A percentile compares a stretch with the other conserved stretches of the same genome.
Evolutionary conservation across 1,140 invertebrate species (phyloP).

Genomic region (Diuraphis noxia): DNA sequence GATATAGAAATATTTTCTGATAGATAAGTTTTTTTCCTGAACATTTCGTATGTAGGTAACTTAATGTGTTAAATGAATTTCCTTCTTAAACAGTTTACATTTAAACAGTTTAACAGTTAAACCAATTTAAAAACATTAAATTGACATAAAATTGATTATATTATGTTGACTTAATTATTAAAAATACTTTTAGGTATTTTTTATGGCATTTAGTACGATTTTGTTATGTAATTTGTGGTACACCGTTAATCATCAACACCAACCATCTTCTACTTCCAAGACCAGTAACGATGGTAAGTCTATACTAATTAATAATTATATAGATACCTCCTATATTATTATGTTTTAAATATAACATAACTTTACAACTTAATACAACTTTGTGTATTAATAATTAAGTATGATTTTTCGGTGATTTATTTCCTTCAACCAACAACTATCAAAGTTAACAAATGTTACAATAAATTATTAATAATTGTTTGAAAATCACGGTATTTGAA

Average conservation of each 20-base stretch:
- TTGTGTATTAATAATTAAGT: not conserved
- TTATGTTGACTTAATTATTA: not conserved
- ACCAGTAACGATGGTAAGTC: not conserved
- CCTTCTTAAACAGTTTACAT: no score
- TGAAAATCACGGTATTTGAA: not conserved
- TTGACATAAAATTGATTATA: not conserved
- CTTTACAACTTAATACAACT: no score
- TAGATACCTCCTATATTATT: not conserved
- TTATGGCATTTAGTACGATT: no score
- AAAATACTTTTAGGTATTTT: not conserved
- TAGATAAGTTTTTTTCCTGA: no score
- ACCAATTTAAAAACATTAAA: not conserved
- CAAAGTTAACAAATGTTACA: not conserved
- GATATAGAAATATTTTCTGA: not conserved
- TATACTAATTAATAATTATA: no score
- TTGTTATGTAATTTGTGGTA: no score
- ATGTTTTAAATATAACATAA: not conserved
- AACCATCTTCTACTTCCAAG: no score
- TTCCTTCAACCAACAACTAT: not conserved
- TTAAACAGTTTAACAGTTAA: not conserved
- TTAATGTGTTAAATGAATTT: not conserved
- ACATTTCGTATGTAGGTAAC: no score
- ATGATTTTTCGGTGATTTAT: not conserved
- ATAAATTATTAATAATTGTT: not conserved
- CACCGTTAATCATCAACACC: no score